phyloP scores from a whole-genome alignment of 2,113 vertebrate genomes.

The Excalfactoria chinensis region DNA sequence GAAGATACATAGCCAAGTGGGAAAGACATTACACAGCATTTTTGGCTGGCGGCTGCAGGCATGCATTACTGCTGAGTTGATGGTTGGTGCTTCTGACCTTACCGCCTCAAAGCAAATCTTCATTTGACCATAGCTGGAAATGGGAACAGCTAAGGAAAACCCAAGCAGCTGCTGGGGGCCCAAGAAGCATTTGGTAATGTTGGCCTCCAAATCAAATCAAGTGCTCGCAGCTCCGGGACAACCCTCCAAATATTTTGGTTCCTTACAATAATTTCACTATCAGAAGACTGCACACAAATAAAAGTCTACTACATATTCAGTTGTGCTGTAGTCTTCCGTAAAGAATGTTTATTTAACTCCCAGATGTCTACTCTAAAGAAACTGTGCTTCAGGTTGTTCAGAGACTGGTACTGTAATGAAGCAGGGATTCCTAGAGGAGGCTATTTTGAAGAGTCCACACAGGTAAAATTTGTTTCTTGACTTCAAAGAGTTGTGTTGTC shows the following conservation, averaged over 20 bases:
- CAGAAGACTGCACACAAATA: neutral
- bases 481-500: neutral
- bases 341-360: conserved; percentile 39
- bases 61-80: rapidly evolving
- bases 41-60: neutral
- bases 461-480: conserved; percentile 25
- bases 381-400: neutral
- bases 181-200: neutral
- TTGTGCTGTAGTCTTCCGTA: neutral
- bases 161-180: too few species aligned
- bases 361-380: conserved; percentile 11
- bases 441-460: conserved; percentile 11
- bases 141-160: neutral
- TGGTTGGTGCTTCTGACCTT: neutral
- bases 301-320: neutral
- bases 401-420: conserved; percentile 8
- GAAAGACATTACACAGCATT: neutral
- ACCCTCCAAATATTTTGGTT: neutral
- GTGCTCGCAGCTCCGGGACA: rapidly evolving
- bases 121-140: neutral
- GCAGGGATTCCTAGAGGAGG: conserved; percentile 22
- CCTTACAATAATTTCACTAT: neutral
- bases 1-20: neutral
- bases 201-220: neutral
- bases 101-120: neutral